Percentiles rank a stretch among this genome's conserved stretches.
These are phyloP conservation scores for Triplophysa yarkandensis DNA, from an alignment of 2,797 vertebrate genomes.

Conservation along the genomic window DNA sequence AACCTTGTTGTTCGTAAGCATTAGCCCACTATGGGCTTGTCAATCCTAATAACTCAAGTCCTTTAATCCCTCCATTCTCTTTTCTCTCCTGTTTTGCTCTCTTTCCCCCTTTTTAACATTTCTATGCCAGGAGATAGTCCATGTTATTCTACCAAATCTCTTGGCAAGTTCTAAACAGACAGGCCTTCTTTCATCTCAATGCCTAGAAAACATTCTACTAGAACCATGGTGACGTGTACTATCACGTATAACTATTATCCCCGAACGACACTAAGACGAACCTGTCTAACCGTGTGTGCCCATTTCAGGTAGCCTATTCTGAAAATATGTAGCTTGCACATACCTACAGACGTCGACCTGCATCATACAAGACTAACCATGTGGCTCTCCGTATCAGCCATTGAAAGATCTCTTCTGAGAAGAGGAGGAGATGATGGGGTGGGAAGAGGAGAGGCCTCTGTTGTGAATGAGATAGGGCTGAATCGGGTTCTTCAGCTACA, in stretches of 20 bases:
- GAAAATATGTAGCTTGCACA: background rate
- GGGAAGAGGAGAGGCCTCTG: constrained; percentile 18
- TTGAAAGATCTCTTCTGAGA: constrained; percentile 31
- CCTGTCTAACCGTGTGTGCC: background rate
- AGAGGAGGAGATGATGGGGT: constrained; percentile 4
- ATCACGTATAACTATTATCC: background rate
- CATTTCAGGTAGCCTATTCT: background rate
- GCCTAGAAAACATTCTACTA: background rate
- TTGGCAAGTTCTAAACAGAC: background rate
- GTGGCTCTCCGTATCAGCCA: constrained; percentile 18
- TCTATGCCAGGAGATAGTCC: constrained; percentile 16
- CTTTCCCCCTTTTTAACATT: constrained; percentile 22
- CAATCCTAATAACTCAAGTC: constrained; percentile 67
- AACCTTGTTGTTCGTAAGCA: constrained; percentile 61
- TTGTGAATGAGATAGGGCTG: constrained; percentile 45
- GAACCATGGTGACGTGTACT: too few species aligned
- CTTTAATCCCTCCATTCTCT: constrained; percentile 65
- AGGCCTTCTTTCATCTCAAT: background rate
- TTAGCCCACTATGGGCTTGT: constrained; percentile 65
- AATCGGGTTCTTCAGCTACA: constrained; percentile 38
- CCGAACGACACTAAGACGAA: background rate
- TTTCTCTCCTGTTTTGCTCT: constrained; percentile 14
- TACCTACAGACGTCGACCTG: background rate
- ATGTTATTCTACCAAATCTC: background rate
- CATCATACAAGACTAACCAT: background rate